These are phyloP conservation scores for Oxytorus armatus DNA, from an alignment of 2,888 invertebrate genomes.

Conservation along the genomic window DNA sequence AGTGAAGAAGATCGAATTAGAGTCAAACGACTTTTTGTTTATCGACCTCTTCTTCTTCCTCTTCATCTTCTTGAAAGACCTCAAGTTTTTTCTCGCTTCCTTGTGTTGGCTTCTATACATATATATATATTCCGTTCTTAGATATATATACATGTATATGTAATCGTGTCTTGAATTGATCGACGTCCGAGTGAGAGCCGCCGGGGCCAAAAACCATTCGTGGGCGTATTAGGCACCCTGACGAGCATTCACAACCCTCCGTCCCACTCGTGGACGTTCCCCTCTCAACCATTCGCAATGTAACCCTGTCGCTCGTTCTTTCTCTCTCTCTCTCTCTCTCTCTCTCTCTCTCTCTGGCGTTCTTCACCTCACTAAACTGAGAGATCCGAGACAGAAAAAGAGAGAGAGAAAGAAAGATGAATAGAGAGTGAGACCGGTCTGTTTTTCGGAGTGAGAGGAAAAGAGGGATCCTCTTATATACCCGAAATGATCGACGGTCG, in stretches of 20 bases:
- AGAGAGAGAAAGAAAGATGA: conserved; percentile 50
- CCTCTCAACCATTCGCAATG: conserved; percentile 49
- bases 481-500: conserved; percentile 78
- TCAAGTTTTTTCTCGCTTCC: conserved; percentile 13
- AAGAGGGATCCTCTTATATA: conserved; percentile 69
- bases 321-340: conserved; percentile 38
- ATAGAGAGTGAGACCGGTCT: conserved; percentile 50
- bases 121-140: conserved; percentile 21
- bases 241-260: conserved; percentile 66
- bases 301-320: conserved; percentile 45
- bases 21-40: conserved; percentile 34
- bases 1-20: conserved; percentile 16
- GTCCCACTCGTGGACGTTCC: conserved; percentile 54
- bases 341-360: conserved; percentile 46
- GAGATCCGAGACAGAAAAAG: conserved; percentile 40
- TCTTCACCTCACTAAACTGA: conserved; percentile 50
- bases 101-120: conserved; percentile 19
- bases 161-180: conserved; percentile 64
- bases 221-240: conserved; percentile 69
- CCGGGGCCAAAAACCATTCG: conserved; percentile 66
- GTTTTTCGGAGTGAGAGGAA: conserved; percentile 54
- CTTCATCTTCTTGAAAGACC: conserved; percentile 19
- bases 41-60: conserved; percentile 30
- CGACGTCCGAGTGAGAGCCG: conserved; percentile 60
- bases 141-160: conserved; percentile 12